Evolutionary conservation across 2,113 vertebrate species (phyloP), one percentile per base, ranked within the genome.

Genomic region (Lampris megalopsis): DNA sequence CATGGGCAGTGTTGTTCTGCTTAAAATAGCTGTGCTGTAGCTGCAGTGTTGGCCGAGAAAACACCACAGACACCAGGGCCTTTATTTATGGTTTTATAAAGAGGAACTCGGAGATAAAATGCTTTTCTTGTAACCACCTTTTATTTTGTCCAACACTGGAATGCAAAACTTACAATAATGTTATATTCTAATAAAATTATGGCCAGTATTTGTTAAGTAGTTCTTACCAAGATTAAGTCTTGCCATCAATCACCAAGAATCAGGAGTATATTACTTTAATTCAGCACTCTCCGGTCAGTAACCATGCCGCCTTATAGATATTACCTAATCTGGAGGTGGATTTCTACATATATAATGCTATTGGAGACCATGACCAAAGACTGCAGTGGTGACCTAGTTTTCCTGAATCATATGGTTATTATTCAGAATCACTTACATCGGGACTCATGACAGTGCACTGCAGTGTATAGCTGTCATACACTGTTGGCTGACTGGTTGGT

Each of bases 341-440:
- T 78, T 75, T 73, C 40, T 68, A 66, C 69, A 73, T 62, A 56
- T 71, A 61, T 81, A 82, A 87, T 81, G 69, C 66, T 71, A 67
- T 87, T 79, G 70, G 53, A 75, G 66, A 75, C 75, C 66, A 40
- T 64, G 80, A 86, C 71, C 41, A 57, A 75, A 75, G 72, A 82
- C 75, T 63, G 75, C 71, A 73, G 57, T 52, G 79, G 53, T 91
- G 88, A 92, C 89, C 89, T 82, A 91, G 80, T 84, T 92, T 85
- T 67, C 66, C 64, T 37, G 63, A 87, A 68, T 68, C 68, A 38
- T 68, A 78, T 68, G 81, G 66, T 82, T 80, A 81, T 71, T 66
- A 70, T 74, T 80, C 81, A 77, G 79, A 80, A 43, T 58, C 47
- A 63, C 80, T 73, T 77, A 61, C 60, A 69, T 76, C 53, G 68